phyloP scores from a whole-genome alignment of 2,113 vertebrate genomes.

The Clinocottus analis region DNA sequence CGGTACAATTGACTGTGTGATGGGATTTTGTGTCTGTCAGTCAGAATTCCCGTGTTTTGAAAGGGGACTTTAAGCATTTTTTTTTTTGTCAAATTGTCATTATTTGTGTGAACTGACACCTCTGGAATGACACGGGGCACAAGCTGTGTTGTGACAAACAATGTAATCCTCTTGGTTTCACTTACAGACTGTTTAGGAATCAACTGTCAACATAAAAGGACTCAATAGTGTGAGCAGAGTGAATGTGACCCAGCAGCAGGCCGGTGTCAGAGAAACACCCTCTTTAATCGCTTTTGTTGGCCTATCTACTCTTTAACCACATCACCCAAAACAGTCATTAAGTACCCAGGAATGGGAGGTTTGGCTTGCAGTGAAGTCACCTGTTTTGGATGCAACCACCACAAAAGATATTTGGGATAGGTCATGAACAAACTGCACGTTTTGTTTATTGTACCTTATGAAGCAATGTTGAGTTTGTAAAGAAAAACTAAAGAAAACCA shows the following conservation, averaged over 20 bases:
- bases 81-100: conserved; percentile 6
- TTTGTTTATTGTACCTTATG: not conserved
- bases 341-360: not conserved
- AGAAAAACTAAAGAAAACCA: not conserved
- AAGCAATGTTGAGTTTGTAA: not conserved
- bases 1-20: conserved; percentile 5
- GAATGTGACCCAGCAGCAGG: conserved; percentile 4
- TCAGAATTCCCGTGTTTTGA: not conserved
- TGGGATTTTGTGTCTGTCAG: conserved; percentile 7
- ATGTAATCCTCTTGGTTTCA: conserved; percentile 20
- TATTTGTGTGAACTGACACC: conserved; percentile 21
- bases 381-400: conserved; percentile 6
- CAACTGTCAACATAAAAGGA: conserved; percentile 26
- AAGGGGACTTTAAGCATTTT: too few species aligned
- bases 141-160: conserved; percentile 19
- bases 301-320: conserved; percentile 11
- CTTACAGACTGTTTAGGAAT: conserved; percentile 9
- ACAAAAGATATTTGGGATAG: not conserved
- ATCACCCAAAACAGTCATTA: conserved; percentile 33
- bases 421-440: not conserved
- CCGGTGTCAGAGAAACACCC: conserved; percentile 27
- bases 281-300: conserved; percentile 23
- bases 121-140: not conserved
- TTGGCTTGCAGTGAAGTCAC: conserved; percentile 5
- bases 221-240: conserved; percentile 3